Percentiles rank a stretch among this genome's conserved stretches.
phyloP scores from a whole-genome alignment of 1,140 invertebrate genomes.

The Dendrolimus kikuchii region DNA sequence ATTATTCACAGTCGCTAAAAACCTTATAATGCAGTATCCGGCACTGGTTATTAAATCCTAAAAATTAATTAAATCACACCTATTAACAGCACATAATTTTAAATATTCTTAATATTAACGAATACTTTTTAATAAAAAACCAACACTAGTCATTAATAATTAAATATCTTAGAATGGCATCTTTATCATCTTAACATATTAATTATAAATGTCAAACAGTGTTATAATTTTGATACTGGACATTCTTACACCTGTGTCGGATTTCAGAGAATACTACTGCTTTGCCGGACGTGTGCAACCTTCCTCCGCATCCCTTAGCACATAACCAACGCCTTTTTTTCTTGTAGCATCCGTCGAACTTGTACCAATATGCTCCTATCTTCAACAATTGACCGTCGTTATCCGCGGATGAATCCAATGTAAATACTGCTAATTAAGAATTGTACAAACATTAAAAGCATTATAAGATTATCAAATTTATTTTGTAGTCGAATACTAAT shows the following conservation, averaged over 20 bases:
- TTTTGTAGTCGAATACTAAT: too few relatives aligned
- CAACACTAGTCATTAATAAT: too few relatives aligned
- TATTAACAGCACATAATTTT: too few relatives aligned
- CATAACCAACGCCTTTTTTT: constrained; percentile 50
- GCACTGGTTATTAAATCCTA: too few relatives aligned
- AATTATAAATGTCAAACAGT: constrained; percentile 28
- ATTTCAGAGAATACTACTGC: constrained; percentile 44
- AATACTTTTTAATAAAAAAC: too few relatives aligned
- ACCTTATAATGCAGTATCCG: too few relatives aligned
- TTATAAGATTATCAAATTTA: too few relatives aligned
- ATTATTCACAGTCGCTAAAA: too few relatives aligned
- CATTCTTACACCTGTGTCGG: constrained; percentile 38
- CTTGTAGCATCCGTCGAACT: constrained; percentile 42
- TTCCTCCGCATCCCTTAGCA: constrained; percentile 46
- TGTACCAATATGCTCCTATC: constrained; percentile 53
- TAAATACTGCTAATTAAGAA: constrained; percentile 7
- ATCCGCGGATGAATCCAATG: constrained; percentile 3
- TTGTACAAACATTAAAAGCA: neutral
- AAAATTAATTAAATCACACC: too few relatives aligned
- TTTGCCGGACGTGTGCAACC: constrained; percentile 56
- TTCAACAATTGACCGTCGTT: constrained; percentile 39
- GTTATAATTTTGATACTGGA: constrained; percentile 15
- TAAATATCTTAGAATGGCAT: too few relatives aligned
- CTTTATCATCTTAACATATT: too few relatives aligned
- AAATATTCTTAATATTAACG: too few relatives aligned